Conservation (phyloP, 2,888 invertebrate genomes). For the Troides helena region DNA sequence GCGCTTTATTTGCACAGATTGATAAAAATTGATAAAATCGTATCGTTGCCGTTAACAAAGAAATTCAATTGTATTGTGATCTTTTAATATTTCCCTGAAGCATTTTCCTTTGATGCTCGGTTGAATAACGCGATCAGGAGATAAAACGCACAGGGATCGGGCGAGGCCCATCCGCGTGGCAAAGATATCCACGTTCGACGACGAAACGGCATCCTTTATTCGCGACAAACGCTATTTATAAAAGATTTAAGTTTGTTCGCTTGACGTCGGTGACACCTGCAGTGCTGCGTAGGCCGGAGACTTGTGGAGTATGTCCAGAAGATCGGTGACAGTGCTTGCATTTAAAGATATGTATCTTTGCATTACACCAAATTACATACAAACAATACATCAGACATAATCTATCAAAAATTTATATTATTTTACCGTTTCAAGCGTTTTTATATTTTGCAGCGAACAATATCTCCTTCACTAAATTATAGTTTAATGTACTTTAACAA, state of each 20-base stretch:
- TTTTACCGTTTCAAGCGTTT: too few species aligned
- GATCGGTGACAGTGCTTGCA: background rate
- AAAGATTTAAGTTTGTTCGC: slow-evolving; percentile 44
- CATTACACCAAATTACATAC: background rate
- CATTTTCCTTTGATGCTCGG: slow-evolving; percentile 73
- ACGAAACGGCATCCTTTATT: slow-evolving; percentile 12
- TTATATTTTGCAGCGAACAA: too few species aligned
- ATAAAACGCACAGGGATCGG: slow-evolving; percentile 67
- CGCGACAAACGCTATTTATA: slow-evolving; percentile 47
- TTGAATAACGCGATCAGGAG: slow-evolving; percentile 76
- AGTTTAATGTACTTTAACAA: too few species aligned
- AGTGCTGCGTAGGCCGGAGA: slow-evolving; percentile 4
- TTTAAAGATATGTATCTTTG: background rate
- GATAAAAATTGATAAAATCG: slow-evolving; percentile 16
- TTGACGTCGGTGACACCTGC: slow-evolving; percentile 28
- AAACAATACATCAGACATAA: background rate
- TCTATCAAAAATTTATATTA: too few species aligned
- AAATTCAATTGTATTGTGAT: slow-evolving; percentile 52
- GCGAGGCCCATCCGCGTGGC: slow-evolving; percentile 52
- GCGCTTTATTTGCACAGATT: slow-evolving; percentile 10
- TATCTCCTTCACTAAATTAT: too few species aligned
- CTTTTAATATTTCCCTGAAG: slow-evolving; percentile 64
- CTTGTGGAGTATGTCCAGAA: background rate
- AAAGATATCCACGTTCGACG: slow-evolving; percentile 48
- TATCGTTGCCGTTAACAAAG: slow-evolving; percentile 37